A percentile compares a stretch with the other conserved stretches of the same genome.
Evolutionary conservation across 2,888 invertebrate species (phyloP).

Genomic region (Mystacides longicornis): DNA sequence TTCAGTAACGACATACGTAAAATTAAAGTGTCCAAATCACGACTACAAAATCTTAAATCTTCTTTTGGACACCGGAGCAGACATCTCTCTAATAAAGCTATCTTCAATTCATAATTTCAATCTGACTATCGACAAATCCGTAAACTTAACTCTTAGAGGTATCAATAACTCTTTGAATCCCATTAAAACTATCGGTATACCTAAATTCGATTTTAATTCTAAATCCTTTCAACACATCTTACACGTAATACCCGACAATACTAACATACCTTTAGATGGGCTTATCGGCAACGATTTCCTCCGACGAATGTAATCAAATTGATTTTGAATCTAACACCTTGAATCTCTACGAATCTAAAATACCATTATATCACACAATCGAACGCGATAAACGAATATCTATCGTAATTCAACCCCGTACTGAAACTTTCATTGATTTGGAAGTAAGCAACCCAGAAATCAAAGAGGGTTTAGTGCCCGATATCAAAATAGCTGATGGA

Average conservation of each 20-base stretch:
- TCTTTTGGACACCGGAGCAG: constrained; percentile 11
- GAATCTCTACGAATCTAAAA: neutral
- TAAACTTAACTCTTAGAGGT: constrained; percentile 6
- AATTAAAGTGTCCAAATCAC: neutral
- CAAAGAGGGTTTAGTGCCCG: constrained; percentile 4
- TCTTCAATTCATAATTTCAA: neutral
- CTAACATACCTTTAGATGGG: constrained; percentile 11
- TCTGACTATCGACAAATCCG: neutral
- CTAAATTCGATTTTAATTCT: constrained; percentile 2
- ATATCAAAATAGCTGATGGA: constrained; percentile 4
- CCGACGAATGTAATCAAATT: constrained; percentile 3
- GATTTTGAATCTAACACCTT: constrained; percentile 6
- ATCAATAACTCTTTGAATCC: constrained; percentile 7
- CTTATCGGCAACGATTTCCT: constrained; percentile 9
- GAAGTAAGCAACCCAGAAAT: constrained; percentile 8
- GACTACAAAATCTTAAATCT: neutral
- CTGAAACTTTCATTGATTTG: constrained; percentile 6
- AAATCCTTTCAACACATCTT: constrained; percentile 1
- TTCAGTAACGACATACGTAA: neutral
- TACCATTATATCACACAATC: neutral
- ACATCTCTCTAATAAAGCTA: constrained; percentile 9
- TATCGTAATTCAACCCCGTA: neutral
- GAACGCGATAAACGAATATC: neutral
- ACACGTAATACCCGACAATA: constrained; percentile 2
- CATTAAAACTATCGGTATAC: constrained; percentile 4